Percentiles rank a stretch among this genome's conserved stretches.
These are phyloP conservation scores for Halictus ligatus DNA, from an alignment of 2,888 invertebrate genomes.

Conservation along the genomic window DNA sequence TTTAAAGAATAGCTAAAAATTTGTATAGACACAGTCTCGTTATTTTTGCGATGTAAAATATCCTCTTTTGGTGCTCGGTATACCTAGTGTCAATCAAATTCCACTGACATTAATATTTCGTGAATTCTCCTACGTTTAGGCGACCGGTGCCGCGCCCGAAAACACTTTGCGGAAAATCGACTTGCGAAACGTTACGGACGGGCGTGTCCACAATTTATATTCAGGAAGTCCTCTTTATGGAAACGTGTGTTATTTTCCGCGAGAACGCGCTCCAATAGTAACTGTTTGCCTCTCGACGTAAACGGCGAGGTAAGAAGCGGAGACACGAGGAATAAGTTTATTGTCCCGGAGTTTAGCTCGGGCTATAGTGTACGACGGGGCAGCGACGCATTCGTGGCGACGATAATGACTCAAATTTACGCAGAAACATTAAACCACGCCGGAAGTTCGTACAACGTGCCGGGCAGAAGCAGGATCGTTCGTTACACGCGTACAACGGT, in stretches of 20 bases:
- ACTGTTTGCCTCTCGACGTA: constrained; percentile 64
- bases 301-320: constrained; percentile 9
- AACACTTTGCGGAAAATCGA: constrained; percentile 41
- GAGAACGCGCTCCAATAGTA: constrained; percentile 74
- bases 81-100: too few species aligned
- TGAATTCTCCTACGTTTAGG: not conserved
- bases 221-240: constrained; percentile 65
- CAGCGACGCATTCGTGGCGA: constrained; percentile 34
- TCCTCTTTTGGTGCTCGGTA: too few species aligned
- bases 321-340: constrained; percentile 32
- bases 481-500: constrained; percentile 40
- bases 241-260: constrained; percentile 74
- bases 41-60: too few species aligned
- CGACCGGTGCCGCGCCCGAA: not conserved
- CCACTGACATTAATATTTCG: not conserved
- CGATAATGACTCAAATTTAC: constrained; percentile 63
- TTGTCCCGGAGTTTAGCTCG: constrained; percentile 33
- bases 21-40: too few species aligned
- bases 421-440: constrained; percentile 48
- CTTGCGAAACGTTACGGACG: constrained; percentile 50
- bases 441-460: constrained; percentile 48
- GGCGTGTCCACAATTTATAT: constrained; percentile 75
- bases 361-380: constrained; percentile 4
- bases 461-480: constrained; percentile 45
- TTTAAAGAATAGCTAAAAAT: too few species aligned